Base-by-base conservation (phyloP, 2,113 vertebrate species). In the Pandion haliaetus region DNA sequence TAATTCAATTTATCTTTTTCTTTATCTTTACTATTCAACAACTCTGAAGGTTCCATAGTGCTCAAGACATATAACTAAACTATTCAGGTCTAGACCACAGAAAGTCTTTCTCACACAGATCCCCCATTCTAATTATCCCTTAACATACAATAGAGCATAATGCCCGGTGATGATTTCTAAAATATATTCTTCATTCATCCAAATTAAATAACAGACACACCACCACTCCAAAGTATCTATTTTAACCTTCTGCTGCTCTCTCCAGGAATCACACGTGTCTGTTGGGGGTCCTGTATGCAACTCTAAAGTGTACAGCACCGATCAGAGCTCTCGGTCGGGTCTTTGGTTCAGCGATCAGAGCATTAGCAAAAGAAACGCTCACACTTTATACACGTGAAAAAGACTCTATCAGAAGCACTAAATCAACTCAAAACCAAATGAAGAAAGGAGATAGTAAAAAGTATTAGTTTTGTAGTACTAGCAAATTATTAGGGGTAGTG, bases 1-100 rank as follows among this genome's bases (percentile, higher is more conserved):
- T 88, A 95, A 91, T 96, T 88, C 84, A 54, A 89, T 97, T 88
- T 86, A 91, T 95, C 95, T 95, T 96, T 93, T 77, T 80, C 81
- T 92, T 97, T 94, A 90, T 96, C 73, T 89, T 87, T 63, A 54
- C 86, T 90, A 82, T 59, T 93, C 83, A 90, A 93, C 87, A 89
- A 59, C 96, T 96, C 72, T 96, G 95, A 96, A 87, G 76, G 45
- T 96, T 90, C 94, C 92, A 28, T 11, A 76, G 73, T 72, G 78
- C 73, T 62, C 2, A 20, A 88, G 86, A 90, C 19, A 7, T 54
- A 91, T 8, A 87, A 88, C 85, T 85, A 25, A 93, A 80, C 57
- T 86, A 80, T 96, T 96, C 87, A 89, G 93, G 71, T 88, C 91
- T 88, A 52, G 86, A 91, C 95, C 94, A 96, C 6, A 95, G 86